Evolutionary conservation across 2,888 invertebrate species (phyloP).

Genomic region (Seira musarum): DNA sequence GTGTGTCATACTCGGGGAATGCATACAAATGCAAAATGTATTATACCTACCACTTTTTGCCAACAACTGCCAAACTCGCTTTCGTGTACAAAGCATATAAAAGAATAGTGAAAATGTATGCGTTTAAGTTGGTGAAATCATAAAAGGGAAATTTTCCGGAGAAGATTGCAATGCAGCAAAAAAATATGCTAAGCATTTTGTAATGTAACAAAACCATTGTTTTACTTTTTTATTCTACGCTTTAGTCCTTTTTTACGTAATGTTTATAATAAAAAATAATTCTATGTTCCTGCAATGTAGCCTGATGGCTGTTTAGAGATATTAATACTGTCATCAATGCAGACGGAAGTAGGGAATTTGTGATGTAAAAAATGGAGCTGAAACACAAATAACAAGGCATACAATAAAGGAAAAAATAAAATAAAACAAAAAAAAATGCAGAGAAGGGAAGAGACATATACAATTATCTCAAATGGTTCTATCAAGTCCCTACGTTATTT

Average conservation of each 20-base stretch:
- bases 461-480: too few relatives aligned
- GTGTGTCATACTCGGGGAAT: conserved; percentile 6
- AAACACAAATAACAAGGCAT: too few relatives aligned
- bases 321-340: not conserved
- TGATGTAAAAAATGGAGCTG: conserved; percentile 29
- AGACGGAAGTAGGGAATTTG: too few relatives aligned
- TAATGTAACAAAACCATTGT: not conserved
- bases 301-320: too few relatives aligned
- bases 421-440: too few relatives aligned
- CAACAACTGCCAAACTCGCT: conserved; percentile 24
- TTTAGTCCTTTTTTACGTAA: not conserved
- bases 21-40: conserved; percentile 12
- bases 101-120: not conserved
- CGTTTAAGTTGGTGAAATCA: not conserved
- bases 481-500: too few relatives aligned
- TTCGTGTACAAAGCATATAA: not conserved
- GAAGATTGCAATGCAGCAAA: conserved; percentile 26
- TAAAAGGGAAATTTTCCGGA: conserved; percentile 16
- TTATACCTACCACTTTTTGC: not conserved
- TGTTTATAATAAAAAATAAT: too few relatives aligned
- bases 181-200: conserved; percentile 1
- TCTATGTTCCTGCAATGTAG: too few relatives aligned
- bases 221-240: too few relatives aligned
- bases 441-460: too few relatives aligned
- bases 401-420: too few relatives aligned